Evolutionary conservation across 2,113 vertebrate genomes (phyloP), one percentile per base, ranked within the genome.

Genomic region (Megaptera novaeangliae): DNA sequence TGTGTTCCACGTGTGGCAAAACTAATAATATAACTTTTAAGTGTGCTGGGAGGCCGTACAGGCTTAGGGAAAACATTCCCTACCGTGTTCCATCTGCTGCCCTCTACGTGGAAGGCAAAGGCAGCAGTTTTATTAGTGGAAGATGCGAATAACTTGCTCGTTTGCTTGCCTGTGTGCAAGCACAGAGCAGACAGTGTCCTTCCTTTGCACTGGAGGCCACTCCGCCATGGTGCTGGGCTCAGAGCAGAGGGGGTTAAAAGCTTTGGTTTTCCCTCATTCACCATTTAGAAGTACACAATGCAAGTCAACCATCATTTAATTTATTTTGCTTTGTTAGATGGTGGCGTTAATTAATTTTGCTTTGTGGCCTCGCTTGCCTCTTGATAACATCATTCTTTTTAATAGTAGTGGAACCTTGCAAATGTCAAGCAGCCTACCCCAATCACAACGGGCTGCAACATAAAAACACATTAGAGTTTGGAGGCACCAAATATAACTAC

Each of bases 361-460:
- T 95, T 63, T 95, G 85, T 96, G 0, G 57, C 81, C 97, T 95
- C 23, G 81, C 78, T 98, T 97, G 95, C 36, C 63, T 98, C 87
- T 97, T 91, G 91, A 25, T 78, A 97, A 71, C 27, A 82, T 98
- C 96, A 84, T 95, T 98, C 81, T 97, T 98, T 98, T 88, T 97
- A 96, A 97, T 91, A 98, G 96, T 92, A 98, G 95, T 80, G 91
- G 92, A 89, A 95, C 96, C 94, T 98, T 87, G 55, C 96, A 96
- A 97, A 97, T 97, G 95, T 97, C 97, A 98, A 92, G 83, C 97
- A 93, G 88, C 74, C 91, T 85, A 68, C 75, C 69, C 96, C 64
- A 92, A 21, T 96, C 96, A 95, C 39, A 75, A 77, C 5, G 34
- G 94, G 74, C 92, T 96, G 72, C 64, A 92, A 95, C 44, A 68